Evolutionary conservation across 1,140 invertebrate genomes (phyloP).

Genomic region (Bombus affinis): DNA sequence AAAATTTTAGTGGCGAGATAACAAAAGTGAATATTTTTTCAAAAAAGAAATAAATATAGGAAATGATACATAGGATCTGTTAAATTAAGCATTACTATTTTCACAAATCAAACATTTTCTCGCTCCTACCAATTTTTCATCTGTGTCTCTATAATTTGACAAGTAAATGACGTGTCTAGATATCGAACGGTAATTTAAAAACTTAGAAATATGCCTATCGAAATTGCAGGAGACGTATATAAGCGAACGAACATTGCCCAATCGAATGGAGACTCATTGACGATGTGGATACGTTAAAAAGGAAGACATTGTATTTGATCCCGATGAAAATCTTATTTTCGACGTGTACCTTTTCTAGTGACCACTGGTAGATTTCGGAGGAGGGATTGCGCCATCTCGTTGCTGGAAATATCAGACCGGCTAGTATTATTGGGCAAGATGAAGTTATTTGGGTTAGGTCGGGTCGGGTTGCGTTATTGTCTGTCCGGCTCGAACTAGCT

Average conservation of each 20-base stretch:
- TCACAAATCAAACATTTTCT: too few species aligned
- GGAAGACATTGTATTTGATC: conserved; percentile 38
- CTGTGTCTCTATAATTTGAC: too few species aligned
- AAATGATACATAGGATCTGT: too few species aligned
- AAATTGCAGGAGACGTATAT: neutral
- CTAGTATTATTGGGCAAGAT: conserved; percentile 68
- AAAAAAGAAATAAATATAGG: too few species aligned
- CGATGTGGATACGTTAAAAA: neutral
- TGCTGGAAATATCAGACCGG: conserved; percentile 60
- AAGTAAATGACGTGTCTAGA: neutral
- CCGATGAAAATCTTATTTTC: conserved; percentile 68
- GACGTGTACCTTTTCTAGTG: conserved; percentile 40
- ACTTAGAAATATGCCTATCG: too few species aligned
- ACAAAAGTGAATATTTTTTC: too few species aligned
- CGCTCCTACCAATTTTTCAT: too few species aligned
- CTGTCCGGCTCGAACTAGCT: conserved; percentile 64
- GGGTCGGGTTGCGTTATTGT: conserved; percentile 66
- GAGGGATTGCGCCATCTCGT: conserved; percentile 52
- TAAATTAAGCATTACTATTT: too few species aligned
- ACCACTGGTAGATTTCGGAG: conserved; percentile 48
- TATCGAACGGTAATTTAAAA: neutral
- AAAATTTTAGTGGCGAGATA: too few species aligned
- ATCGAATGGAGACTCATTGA: neutral
- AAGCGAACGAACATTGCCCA: too few species aligned
- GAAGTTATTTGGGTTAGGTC: conserved; percentile 71